Base-by-base conservation (phyloP, 64 coral and sea anemone species). In the Actinia tenebrosa region DNA sequence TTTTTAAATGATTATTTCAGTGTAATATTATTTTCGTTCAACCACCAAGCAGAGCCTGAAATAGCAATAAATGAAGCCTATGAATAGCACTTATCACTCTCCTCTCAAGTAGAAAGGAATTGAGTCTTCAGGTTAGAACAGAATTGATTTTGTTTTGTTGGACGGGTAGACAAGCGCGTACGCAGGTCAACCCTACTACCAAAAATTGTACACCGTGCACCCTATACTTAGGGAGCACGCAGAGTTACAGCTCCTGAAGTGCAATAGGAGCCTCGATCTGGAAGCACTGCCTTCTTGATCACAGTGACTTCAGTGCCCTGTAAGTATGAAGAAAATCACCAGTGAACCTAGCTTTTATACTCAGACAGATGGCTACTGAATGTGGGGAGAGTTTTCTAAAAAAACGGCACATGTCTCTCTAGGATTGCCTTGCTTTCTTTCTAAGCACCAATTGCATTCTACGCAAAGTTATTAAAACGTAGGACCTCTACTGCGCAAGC, bases 141-240 rank as follows among this genome's bases (percentile, higher is more conserved):
- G 7, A 5, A 50, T 69, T 83, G 53, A 80, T 53, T 77, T 84
- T 50, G 2, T 23, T 86, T 69, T 82, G 16, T 83, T 84, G 50
- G 58, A 59, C 42, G 93, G 94, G 90, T 90, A 89, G 80, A 86
- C 94, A 64, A 95, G 94, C 94, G 94, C 90, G 90, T 44, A 92
- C 94, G 94, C 94, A 89, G 80, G 94, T 92, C 90, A 78, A 81
- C 94, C 94, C 94, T 44, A 89, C 94, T 92, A 89, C 45, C 94
- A 95, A 95, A 92, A 95, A 95, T 95, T 95, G 77, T 54, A 95
- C 94, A 95, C 94, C 94, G 90, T 89, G 94, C 89, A 92, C 94
- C 94, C 90, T 84, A 46, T 20, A n/a, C 77, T 61, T 95, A 83
- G 90, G 94, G 84, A 95, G 92, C 94, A 92, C 94, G 94, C 94